These are phyloP conservation scores for Euleptes europaea DNA, from an alignment of 2,113 vertebrate genomes.

Conservation along the genomic window DNA sequence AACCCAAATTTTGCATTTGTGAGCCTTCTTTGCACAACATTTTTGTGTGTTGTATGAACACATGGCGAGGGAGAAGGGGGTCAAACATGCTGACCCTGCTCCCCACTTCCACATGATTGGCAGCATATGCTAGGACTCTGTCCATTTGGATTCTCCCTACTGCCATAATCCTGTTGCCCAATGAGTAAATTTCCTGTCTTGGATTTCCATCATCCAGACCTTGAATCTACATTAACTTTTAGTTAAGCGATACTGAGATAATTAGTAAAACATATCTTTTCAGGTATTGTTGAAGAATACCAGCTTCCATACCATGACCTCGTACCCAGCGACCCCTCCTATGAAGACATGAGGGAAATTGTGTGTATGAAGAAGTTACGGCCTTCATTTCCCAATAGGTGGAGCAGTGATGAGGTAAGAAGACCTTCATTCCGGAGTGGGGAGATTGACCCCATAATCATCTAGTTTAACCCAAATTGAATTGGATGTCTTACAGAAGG, in stretches of 20 bases:
- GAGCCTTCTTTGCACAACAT: too few species aligned
- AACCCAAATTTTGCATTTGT: too few species aligned
- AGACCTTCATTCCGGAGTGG: not conserved
- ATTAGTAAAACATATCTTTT: slow-evolving; percentile 21
- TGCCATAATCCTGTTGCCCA: not conserved
- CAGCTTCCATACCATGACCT: slow-evolving; percentile 93
- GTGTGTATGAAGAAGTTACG: slow-evolving; percentile 92
- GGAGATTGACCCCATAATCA: not conserved
- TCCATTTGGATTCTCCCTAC: not conserved
- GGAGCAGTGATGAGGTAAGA: slow-evolving; percentile 94
- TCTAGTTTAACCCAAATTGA: not conserved
- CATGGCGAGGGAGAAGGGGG: too few species aligned
- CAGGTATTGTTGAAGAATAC: slow-evolving; percentile 96
- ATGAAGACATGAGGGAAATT: slow-evolving; percentile 95
- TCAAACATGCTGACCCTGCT: too few species aligned
- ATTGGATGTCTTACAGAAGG: not conserved
- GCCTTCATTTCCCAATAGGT: slow-evolving; percentile 93
- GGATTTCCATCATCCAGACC: not conserved
- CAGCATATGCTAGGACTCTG: too few species aligned
- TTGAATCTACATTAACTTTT: not conserved
- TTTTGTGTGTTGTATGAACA: too few species aligned
- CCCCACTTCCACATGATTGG: too few species aligned
- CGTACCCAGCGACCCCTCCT: slow-evolving; percentile 92
- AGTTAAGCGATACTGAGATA: not conserved
- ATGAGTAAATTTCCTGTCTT: not conserved